These are phyloP conservation scores for Margarornis squamiger DNA, from an alignment of 2,797 vertebrate species.

Conservation along the genomic window DNA sequence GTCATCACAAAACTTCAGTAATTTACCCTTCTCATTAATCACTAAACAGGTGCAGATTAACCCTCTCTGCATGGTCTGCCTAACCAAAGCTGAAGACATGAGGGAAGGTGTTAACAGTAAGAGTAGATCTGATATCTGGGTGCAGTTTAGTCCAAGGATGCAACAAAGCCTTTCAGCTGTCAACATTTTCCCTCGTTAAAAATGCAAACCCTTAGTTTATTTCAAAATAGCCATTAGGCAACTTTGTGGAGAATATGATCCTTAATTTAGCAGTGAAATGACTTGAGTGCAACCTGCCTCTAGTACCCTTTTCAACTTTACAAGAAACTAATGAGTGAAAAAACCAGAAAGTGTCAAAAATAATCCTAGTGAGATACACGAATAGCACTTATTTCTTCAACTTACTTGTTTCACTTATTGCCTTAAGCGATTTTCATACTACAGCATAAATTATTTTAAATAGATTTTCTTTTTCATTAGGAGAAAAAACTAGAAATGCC, in stretches of 20 bases:
- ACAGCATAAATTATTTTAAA: not conserved
- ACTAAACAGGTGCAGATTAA: not conserved
- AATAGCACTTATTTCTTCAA: not conserved
- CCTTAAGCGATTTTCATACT: constrained; percentile 9
- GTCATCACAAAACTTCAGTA: not conserved
- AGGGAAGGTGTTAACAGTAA: not conserved
- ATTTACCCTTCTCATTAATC: not conserved
- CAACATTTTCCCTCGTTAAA: not conserved
- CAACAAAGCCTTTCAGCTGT: not conserved
- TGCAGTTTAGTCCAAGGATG: not conserved
- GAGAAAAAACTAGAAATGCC: constrained; percentile 25
- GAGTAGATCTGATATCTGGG: not conserved
- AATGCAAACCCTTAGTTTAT: not conserved
- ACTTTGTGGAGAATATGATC: not conserved
- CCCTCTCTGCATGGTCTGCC: not conserved
- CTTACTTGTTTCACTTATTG: constrained; percentile 16
- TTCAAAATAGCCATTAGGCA: not conserved
- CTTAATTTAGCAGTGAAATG: not conserved
- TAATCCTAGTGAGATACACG: not conserved
- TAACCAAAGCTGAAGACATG: not conserved
- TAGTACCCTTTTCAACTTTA: not conserved
- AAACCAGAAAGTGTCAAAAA: constrained; percentile 10
- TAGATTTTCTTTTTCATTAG: constrained; percentile 29
- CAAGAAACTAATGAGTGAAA: not conserved
- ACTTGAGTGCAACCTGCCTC: not conserved